Evolutionary conservation across 2,888 invertebrate species (phyloP).

Genomic region (Himalopsyche japonica): DNA sequence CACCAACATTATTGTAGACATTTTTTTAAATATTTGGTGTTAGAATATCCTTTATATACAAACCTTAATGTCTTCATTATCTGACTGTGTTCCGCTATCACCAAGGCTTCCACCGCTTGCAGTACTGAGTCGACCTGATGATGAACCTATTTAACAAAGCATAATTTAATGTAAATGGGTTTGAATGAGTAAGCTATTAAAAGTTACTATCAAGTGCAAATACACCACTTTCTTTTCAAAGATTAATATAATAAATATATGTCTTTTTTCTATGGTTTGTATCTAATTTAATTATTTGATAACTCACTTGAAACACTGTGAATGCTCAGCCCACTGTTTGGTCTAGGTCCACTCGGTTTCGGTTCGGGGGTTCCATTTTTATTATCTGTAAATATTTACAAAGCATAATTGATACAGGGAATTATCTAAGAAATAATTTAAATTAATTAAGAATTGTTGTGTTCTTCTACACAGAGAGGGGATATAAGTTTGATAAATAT

Average conservation of each 20-base stretch:
- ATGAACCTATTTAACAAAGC: conserved; percentile 61
- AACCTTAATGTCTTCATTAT: conserved; percentile 70
- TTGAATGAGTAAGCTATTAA: background rate
- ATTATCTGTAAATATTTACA: conserved; percentile 12
- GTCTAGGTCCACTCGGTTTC: conserved; percentile 54
- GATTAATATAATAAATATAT: background rate
- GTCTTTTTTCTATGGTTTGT: too few relatives aligned
- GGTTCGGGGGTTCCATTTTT: conserved; percentile 4
- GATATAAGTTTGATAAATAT: too few relatives aligned
- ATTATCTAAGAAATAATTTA: background rate
- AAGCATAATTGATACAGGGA: background rate
- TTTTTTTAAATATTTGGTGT: too few relatives aligned
- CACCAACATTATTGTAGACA: too few relatives aligned
- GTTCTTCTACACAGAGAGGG: background rate
- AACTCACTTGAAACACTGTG: conserved; percentile 68
- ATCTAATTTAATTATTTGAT: background rate
- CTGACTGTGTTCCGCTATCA: conserved; percentile 85
- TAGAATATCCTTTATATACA: background rate
- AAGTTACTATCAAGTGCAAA: background rate
- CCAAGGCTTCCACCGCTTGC: conserved; percentile 80
- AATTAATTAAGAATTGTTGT: background rate
- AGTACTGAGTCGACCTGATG: conserved; percentile 81
- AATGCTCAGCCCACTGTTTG: conserved; percentile 69
- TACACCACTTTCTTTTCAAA: background rate
- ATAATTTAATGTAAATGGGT: too few relatives aligned